Conservation (phyloP, 2,113 vertebrate species). For the Crypturellus undulatus region DNA sequence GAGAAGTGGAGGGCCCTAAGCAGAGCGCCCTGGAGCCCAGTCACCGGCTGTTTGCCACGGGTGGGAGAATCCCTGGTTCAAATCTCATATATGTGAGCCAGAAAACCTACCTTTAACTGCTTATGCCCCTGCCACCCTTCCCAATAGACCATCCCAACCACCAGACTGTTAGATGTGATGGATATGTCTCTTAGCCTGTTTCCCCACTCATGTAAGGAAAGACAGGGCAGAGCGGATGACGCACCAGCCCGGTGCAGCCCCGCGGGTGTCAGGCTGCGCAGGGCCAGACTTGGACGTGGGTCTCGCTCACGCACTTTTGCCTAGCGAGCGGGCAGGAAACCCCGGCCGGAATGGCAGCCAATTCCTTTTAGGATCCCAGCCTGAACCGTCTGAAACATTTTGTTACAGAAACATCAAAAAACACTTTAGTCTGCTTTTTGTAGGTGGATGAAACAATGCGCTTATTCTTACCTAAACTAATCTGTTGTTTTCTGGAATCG, state of each 20-base stretch:
- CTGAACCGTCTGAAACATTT: background rate
- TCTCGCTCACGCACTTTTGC: background rate
- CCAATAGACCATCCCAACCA: background rate
- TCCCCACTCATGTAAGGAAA: background rate
- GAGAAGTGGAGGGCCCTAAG: background rate
- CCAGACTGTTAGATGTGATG: background rate
- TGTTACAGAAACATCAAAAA: background rate
- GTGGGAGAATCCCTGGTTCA: background rate
- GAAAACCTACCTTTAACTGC: background rate
- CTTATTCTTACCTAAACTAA: background rate
- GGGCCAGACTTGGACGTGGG: background rate
- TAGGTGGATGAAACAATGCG: background rate
- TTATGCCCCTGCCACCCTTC: background rate
- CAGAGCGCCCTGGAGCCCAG: fast-evolving
- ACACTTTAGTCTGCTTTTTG: background rate
- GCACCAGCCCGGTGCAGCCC: background rate
- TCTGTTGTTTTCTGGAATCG: background rate
- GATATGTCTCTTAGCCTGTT: background rate
- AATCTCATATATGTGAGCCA: background rate
- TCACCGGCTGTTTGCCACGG: background rate
- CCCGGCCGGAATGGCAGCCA: background rate
- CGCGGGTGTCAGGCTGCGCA: background rate
- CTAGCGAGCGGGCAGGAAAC: background rate
- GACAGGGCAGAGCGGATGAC: fast-evolving
- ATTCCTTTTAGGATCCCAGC: background rate